phyloP scores from a whole-genome alignment of 2,113 vertebrate species.

The Murina feae region DNA sequence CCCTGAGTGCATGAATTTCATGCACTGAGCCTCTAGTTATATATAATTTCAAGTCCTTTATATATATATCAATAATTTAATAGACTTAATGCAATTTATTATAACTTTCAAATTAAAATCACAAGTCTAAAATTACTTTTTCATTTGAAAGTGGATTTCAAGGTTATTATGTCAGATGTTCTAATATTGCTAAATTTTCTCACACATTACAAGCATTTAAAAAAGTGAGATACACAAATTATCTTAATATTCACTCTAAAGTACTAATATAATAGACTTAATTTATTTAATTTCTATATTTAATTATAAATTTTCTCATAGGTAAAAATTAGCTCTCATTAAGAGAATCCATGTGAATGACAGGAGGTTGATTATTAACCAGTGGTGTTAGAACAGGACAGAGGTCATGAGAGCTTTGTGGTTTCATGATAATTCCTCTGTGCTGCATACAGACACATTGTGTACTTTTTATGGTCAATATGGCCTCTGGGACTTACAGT shows the following conservation, averaged over 20 bases:
- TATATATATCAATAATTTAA: background rate
- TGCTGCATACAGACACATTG: background rate
- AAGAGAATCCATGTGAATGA: background rate
- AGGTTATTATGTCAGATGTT: background rate
- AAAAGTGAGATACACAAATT: background rate
- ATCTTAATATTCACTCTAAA: background rate
- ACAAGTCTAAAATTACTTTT: background rate
- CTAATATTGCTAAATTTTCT: constrained; percentile 12
- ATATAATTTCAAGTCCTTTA: background rate
- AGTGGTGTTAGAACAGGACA: background rate
- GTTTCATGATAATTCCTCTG: background rate
- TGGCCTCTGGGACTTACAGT: background rate
- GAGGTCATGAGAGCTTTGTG: background rate
- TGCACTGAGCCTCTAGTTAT: background rate
- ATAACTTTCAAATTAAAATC: background rate
- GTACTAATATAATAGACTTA: background rate
- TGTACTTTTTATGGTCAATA: background rate
- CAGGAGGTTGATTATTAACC: background rate
- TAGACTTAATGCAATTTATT: background rate
- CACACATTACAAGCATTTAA: background rate
- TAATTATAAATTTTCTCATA: background rate
- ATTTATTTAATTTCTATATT: background rate
- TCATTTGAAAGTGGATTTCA: background rate
- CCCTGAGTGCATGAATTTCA: too few species aligned
- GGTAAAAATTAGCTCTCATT: background rate